These are phyloP conservation scores for Ceyx margarethae DNA, from an alignment of 2,113 vertebrate genomes.

Conservation along the genomic window DNA sequence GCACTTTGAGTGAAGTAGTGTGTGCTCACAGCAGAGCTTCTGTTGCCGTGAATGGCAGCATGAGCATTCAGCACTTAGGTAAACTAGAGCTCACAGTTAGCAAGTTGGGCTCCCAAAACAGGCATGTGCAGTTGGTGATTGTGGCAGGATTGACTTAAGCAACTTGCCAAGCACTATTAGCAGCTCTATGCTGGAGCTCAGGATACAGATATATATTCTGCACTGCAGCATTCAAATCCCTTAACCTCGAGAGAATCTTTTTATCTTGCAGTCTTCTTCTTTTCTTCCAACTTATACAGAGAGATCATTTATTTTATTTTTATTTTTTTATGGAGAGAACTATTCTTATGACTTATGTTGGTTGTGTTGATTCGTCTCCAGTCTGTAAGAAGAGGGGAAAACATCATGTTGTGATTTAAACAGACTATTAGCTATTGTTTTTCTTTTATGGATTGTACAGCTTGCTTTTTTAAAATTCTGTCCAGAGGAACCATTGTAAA, in stretches of 20 bases:
- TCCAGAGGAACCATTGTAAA: neutral
- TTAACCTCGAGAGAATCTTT: neutral
- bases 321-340: neutral
- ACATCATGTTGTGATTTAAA: neutral
- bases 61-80: neutral
- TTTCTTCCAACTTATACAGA: neutral
- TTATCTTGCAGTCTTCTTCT: neutral
- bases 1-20: rapidly evolving
- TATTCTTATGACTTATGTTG: neutral
- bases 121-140: rapidly evolving
- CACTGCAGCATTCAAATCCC: neutral
- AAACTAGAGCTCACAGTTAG: neutral
- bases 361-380: neutral
- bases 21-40: neutral
- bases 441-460: neutral
- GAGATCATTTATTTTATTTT: neutral
- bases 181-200: neutral
- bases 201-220: neutral
- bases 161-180: neutral
- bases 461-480: neutral
- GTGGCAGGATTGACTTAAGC: neutral
- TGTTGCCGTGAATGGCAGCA: neutral
- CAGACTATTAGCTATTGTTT: neutral
- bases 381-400: neutral
- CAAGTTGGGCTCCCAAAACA: neutral